Conservation (phyloP, 2,113 vertebrate species). For the Rhea americana region DNA sequence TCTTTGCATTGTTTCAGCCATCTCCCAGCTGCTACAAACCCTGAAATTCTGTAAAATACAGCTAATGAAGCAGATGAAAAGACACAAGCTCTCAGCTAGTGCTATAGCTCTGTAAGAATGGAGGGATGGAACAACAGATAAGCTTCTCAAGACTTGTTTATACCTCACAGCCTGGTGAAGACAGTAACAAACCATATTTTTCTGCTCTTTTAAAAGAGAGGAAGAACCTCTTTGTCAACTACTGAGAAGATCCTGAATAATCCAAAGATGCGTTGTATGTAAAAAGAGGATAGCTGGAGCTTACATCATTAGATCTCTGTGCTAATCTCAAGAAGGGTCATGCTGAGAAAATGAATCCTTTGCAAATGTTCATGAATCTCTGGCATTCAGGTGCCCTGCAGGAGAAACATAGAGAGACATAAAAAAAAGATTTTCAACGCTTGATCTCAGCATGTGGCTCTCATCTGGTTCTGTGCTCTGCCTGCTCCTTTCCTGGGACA, state of each 20-base stretch:
- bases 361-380: background rate
- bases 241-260: background rate
- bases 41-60: slow-evolving; percentile 6
- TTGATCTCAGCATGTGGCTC: slow-evolving; percentile 17
- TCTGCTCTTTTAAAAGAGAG: background rate
- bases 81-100: background rate
- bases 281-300: slow-evolving; percentile 3
- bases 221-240: background rate
- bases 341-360: slow-evolving; percentile 13
- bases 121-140: background rate
- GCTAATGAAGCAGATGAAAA: background rate
- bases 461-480: slow-evolving; percentile 8
- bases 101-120: background rate
- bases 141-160: background rate
- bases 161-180: background rate
- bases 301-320: background rate
- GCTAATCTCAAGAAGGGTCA: background rate
- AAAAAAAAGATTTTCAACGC: background rate
- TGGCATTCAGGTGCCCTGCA: slow-evolving; percentile 32
- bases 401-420: background rate
- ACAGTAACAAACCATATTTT: background rate
- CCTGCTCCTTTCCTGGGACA: background rate
- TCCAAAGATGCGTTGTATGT: background rate
- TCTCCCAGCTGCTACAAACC: slow-evolving; percentile 3
- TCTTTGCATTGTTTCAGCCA: background rate